Percentiles rank a stretch among this genome's conserved stretches.
phyloP scores from a whole-genome alignment of 2,888 invertebrate species.

The Argyresthia albistria region DNA sequence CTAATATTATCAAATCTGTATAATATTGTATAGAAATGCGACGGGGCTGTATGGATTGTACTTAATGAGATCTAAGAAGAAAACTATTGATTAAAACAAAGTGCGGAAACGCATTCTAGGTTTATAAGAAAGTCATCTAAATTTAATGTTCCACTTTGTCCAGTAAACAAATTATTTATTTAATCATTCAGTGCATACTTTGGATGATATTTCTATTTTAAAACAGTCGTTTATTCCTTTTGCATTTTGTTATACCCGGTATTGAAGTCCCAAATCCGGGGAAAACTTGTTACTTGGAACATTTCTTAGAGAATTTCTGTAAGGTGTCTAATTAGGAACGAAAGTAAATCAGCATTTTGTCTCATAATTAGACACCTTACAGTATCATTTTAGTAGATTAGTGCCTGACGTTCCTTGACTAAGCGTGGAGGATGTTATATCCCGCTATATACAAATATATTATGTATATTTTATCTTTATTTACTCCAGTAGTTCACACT shows the following conservation, averaged over 20 bases:
- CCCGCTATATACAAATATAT: neutral
- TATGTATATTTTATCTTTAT: neutral
- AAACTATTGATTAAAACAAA: constrained; percentile 21
- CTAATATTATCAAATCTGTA: constrained; percentile 22
- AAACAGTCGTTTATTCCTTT: too few relatives aligned
- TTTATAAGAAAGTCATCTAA: constrained; percentile 1
- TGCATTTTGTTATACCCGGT: too few relatives aligned
- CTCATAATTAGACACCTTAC: neutral
- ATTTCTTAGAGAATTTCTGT: too few relatives aligned
- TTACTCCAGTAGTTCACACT: neutral
- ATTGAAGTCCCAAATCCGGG: too few relatives aligned
- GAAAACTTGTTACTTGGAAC: too few relatives aligned
- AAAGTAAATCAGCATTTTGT: neutral
- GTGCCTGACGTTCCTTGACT: constrained; percentile 16
- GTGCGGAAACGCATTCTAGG: constrained; percentile 41
- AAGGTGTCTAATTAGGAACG: neutral
- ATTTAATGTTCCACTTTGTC: neutral
- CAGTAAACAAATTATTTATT: too few relatives aligned
- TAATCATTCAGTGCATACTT: too few relatives aligned
- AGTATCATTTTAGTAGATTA: constrained; percentile 6
- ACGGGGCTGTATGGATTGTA: constrained; percentile 8
- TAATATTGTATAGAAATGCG: constrained; percentile 3
- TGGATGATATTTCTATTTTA: too few relatives aligned
- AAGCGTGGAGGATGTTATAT: neutral
- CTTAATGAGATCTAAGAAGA: constrained; percentile 14